Evolutionary conservation across 2,113 vertebrate genomes (phyloP).

Genomic region (Phalacrocorax aristotelis): DNA sequence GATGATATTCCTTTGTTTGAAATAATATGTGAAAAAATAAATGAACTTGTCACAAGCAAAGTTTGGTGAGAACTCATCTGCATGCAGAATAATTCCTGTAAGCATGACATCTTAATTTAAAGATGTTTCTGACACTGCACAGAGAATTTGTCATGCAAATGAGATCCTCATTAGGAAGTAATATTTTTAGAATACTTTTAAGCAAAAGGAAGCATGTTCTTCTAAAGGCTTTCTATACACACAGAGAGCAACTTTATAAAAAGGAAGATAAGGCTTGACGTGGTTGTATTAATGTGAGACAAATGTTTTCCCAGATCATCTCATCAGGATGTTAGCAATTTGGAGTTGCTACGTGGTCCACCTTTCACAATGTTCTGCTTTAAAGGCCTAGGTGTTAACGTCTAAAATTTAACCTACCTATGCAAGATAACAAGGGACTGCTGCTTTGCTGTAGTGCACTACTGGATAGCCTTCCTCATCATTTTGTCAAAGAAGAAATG

Average conservation of each 20-base stretch:
- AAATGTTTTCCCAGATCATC: neutral
- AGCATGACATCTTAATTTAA: constrained; percentile 39
- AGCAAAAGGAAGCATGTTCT: neutral
- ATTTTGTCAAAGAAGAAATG: neutral
- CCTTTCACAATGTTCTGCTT: neutral
- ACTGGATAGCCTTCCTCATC: neutral
- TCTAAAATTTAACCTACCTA: neutral
- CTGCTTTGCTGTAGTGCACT: neutral
- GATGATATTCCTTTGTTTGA: neutral
- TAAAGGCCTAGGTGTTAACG: neutral
- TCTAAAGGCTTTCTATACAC: neutral
- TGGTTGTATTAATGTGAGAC: neutral
- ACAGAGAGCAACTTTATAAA: neutral
- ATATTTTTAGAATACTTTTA: constrained; percentile 49
- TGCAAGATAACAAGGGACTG: neutral
- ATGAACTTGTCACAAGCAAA: neutral
- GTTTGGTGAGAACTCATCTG: constrained; percentile 40
- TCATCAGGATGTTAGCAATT: neutral
- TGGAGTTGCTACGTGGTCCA: neutral
- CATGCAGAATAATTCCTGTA: constrained; percentile 4
- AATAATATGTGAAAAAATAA: neutral
- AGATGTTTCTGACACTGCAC: constrained; percentile 46
- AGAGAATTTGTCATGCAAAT: constrained; percentile 60
- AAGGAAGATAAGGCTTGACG: neutral
- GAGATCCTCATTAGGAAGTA: constrained; percentile 36